phyloP scores from a whole-genome alignment of 2,888 invertebrate genomes.

The Acleris sparsana region DNA sequence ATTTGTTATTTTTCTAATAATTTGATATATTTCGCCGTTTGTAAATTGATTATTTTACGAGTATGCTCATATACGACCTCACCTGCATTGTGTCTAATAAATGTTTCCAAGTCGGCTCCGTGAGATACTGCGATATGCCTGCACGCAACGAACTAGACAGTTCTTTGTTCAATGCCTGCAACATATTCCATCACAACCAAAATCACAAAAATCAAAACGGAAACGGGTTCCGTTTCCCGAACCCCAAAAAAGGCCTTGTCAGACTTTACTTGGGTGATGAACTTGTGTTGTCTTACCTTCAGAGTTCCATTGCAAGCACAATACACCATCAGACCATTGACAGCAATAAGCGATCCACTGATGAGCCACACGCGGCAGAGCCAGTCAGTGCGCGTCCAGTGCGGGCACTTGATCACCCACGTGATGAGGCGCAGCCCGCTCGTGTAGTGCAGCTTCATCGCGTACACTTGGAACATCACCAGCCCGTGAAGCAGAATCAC shows the following conservation, averaged over 20 bases:
- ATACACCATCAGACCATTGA: slow-evolving; percentile 69
- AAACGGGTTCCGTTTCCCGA: too few relatives aligned
- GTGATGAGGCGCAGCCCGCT: slow-evolving; percentile 68
- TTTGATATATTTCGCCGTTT: too few relatives aligned
- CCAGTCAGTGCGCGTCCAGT: slow-evolving; percentile 60
- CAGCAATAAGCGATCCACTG: slow-evolving; percentile 60
- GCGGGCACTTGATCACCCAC: slow-evolving; percentile 62
- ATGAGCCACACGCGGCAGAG: slow-evolving; percentile 63
- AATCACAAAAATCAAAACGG: too few relatives aligned
- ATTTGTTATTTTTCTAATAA: too few relatives aligned
- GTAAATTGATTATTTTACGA: too few relatives aligned
- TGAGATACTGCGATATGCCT: slow-evolving; percentile 83
- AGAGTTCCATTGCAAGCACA: slow-evolving; percentile 66
- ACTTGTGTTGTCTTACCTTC: not conserved
- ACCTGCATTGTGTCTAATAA: slow-evolving; percentile 84
- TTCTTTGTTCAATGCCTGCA: slow-evolving; percentile 70
- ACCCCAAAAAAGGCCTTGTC: too few relatives aligned
- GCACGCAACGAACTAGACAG: slow-evolving; percentile 79
- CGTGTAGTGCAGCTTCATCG: slow-evolving; percentile 77
- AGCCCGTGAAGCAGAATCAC: slow-evolving; percentile 68
- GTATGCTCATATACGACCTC: not conserved
- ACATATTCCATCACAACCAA: not conserved
- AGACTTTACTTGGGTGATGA: too few relatives aligned
- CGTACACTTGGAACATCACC: slow-evolving; percentile 71
- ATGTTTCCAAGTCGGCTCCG: slow-evolving; percentile 82